Base-by-base conservation (phyloP, 2,113 vertebrate genomes). In the Heloderma charlesbogerti region DNA sequence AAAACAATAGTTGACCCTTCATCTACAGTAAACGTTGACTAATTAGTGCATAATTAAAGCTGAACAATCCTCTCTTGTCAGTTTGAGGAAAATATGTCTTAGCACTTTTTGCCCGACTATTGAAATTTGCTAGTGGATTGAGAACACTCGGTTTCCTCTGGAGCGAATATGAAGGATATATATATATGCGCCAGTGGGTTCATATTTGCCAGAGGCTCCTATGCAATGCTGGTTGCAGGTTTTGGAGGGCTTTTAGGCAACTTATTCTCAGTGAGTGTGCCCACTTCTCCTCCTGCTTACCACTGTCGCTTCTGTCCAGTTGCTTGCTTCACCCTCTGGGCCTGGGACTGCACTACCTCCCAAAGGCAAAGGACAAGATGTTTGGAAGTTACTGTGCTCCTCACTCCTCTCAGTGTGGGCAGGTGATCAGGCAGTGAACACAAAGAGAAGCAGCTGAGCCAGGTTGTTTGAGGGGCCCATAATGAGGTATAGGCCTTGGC, bases 1-100 rank as follows among this genome's bases (percentile, higher is more conserved):
- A 80, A 95, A 95, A 90, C 60, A 96, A 90, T 79, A 88, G 43
- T 84, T 75, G 20, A 89, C 80, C 29, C 57, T 77, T 95, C 85
- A 90, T 45, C 85, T 72, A 10, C 78, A 91, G 37, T 92, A 92
- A 87, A 71, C 48, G n/a, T 86, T 92, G 81, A 77, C 8, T 94
- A 90, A 93, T 94, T 90, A 90, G 63, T 89, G 94, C 80, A 91
- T 86, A 51, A 86, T 86, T 86, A 86, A 86, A 72, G 34, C 67
- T 54, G 67, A 86, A 86, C 66, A 72, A 86, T 51, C 43, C 43
- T 45, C 45, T 51, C 84, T 86, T 72, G 57, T 60, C 2, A 43
- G 20, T 89, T 81, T 79, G 57, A 93, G 86, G 15, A 27, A 89
- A 92, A 67, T 89, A 51, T 84, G 79, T 89, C 66, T 91, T 86